Evolutionary conservation across 2,888 invertebrate genomes (phyloP).

Genomic region (Athalia cordata): DNA sequence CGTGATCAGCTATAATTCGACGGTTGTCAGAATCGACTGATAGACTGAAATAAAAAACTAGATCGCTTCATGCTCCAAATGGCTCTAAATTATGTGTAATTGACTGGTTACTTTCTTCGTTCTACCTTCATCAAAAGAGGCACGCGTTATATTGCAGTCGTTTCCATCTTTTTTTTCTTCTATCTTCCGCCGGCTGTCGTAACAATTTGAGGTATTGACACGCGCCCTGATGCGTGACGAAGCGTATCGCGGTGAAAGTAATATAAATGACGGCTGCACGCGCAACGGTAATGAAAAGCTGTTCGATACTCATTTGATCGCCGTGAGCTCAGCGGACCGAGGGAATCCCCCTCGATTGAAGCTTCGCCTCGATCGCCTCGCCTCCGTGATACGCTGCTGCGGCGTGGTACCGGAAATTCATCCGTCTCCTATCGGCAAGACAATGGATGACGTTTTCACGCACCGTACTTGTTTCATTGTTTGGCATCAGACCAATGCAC

Average conservation of each 20-base stretch:
- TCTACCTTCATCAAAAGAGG: background rate
- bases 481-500: constrained; percentile 35
- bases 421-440: constrained; percentile 36
- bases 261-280: constrained; percentile 16
- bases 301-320: constrained; percentile 1
- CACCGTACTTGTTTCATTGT: constrained; percentile 43
- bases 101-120: background rate
- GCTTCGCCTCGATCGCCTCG: too few species aligned
- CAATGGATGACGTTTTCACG: constrained; percentile 41
- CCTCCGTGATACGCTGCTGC: background rate
- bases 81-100: too few species aligned
- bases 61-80: too few species aligned
- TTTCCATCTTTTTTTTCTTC: background rate
- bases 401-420: constrained; percentile 34
- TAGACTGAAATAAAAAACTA: too few species aligned
- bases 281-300: constrained; percentile 23
- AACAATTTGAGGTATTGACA: constrained; percentile 35
- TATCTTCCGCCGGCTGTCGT: constrained; percentile 12
- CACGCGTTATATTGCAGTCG: constrained; percentile 1
- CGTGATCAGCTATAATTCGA: too few species aligned
- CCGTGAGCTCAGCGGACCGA: constrained; percentile 9
- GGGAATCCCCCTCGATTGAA: background rate
- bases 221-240: constrained; percentile 24
- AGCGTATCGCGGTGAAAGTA: constrained; percentile 33
- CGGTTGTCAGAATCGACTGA: too few species aligned